A percentile compares a stretch with the other conserved stretches of the same genome.
Evolutionary conservation across 64 coral and sea anemone genomes (phyloP).

Genomic region (Cladopsammia gracilis): DNA sequence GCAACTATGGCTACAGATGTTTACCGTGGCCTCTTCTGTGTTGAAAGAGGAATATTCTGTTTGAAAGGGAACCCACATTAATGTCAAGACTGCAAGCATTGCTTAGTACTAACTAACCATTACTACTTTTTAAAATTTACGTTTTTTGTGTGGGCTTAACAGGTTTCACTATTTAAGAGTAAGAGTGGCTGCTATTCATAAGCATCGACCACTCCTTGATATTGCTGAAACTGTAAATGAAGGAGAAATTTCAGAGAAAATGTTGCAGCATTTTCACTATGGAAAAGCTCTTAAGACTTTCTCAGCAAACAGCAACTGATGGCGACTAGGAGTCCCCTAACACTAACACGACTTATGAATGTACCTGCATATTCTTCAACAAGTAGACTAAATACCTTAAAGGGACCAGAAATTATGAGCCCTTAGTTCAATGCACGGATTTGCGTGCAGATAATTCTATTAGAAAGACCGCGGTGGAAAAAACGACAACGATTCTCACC

Average conservation of each 20-base stretch:
- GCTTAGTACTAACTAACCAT: too few species aligned
- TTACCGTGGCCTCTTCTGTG: constrained; percentile 17
- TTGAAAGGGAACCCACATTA: constrained; percentile 16
- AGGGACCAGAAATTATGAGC: constrained; percentile 12
- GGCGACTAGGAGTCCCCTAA: background rate
- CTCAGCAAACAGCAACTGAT: background rate
- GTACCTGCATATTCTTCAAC: constrained; percentile 32
- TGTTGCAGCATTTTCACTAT: constrained; percentile 18
- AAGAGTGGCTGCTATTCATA: constrained; percentile 44
- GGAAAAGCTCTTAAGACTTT: constrained; percentile 45
- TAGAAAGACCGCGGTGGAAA: constrained; percentile 35
- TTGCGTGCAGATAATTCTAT: constrained; percentile 45
- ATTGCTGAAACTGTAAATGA: constrained; percentile 19
- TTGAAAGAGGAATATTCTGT: constrained; percentile 37
- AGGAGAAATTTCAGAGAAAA: constrained; percentile 34
- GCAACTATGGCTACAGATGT: constrained; percentile 50
- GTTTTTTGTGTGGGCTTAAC: too few species aligned
- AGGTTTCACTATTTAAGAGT: too few species aligned
- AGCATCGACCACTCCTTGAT: constrained; percentile 21
- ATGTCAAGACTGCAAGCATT: too few species aligned
- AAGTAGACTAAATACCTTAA: constrained; percentile 59
- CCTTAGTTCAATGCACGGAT: constrained; percentile 31
- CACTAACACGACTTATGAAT: constrained; percentile 41
- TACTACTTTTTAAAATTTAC: too few species aligned
- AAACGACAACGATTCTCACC: constrained; percentile 57